Evolutionary conservation across 2,113 vertebrate genomes (phyloP).

Genomic region (Proteles cristata): DNA sequence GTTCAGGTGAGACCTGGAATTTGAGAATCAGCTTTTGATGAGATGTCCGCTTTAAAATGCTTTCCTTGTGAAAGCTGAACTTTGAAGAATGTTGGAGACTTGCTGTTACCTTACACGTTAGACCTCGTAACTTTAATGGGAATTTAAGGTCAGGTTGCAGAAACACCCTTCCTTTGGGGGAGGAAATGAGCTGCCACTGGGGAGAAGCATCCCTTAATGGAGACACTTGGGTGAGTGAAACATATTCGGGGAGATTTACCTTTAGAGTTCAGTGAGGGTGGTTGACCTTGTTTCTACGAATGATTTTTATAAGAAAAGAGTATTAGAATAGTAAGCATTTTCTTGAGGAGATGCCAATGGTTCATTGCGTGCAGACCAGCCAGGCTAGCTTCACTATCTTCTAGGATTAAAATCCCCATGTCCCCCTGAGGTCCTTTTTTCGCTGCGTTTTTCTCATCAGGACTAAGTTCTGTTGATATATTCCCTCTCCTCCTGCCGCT

Average conservation of each 20-base stretch:
- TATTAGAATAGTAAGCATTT: not conserved
- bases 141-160: not conserved
- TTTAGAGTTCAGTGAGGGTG: constrained; percentile 5
- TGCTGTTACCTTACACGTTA: not conserved
- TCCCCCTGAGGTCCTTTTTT: not conserved
- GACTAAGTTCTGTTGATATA: not conserved
- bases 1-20: not conserved
- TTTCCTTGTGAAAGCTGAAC: not conserved
- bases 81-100: not conserved
- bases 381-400: not conserved
- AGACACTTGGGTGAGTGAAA: not conserved
- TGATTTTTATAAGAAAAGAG: not conserved
- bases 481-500: not conserved
- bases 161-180: not conserved
- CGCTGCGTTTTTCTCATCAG: not conserved
- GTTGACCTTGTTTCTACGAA: constrained; percentile 21
- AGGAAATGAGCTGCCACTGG: not conserved
- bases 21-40: constrained; percentile 12
- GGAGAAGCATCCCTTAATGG: not conserved
- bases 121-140: not conserved
- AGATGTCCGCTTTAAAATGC: not conserved
- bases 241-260: not conserved
- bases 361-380: not conserved
- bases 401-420: not conserved
- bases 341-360: not conserved